Evolutionary conservation across 1,140 invertebrate genomes (phyloP), one percentile per base, ranked within the genome.

Genomic region (Drosophila ambigua): DNA sequence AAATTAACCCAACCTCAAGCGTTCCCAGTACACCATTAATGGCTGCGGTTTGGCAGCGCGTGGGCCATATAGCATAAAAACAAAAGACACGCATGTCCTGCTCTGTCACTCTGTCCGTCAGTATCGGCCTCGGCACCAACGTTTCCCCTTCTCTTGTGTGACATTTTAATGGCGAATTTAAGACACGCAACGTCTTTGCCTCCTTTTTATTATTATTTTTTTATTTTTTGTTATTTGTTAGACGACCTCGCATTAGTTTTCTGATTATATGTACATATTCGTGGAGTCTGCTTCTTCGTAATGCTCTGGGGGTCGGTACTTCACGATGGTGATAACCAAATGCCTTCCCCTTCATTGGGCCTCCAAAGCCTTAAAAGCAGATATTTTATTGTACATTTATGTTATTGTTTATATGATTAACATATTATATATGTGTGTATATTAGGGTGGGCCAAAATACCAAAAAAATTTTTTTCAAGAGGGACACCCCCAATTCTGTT

Each of bases 101-200:
- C 71, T 43, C 52, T 49, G 35, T 23, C 28, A 44, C 11, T 44
- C 48, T 72, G 50, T 72, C 69, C 77, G 55, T 67, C 80, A 57
- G 66, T 83, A 62, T 77, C 23, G 6, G 39, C 23, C 43, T 62
- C 16, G 11, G 48, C 20, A 31, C 55, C 9, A 26, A 46, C 46
- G 45, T 16, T 69, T 52, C 49, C 71, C 48, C 57, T 67, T 66
- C 62, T 51, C 52, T 63, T 63, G 66, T 90, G 81, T 77, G 85
- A 90, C 85, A 90, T 78, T 90, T 90, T 82, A 77, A 90, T 90
- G 85, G 72, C 71, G 65, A 90, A 85, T 90, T 90, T 81, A 79
- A 90, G 81, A 76, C 85, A 90, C 85, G 85, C 85, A 90, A 90
- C 67, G 73, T 79, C 71, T 77, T 78, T 48, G 13, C 41, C 41